Conservation (phyloP, 2,113 vertebrate genomes). For the Pterophyllum scalare region DNA sequence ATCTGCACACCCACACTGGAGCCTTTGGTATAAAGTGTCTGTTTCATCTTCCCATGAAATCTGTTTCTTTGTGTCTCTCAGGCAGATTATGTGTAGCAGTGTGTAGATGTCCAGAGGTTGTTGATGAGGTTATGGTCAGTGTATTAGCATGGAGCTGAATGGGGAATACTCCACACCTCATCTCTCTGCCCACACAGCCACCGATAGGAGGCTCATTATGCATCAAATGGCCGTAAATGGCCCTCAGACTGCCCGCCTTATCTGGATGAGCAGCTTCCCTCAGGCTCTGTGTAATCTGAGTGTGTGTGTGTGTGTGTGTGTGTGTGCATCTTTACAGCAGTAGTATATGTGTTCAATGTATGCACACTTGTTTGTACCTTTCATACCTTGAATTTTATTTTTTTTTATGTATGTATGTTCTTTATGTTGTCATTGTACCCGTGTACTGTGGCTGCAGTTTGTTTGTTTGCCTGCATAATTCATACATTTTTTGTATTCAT, state of each 20-base stretch:
- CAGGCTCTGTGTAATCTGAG: slow-evolving; percentile 55
- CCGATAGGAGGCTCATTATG: slow-evolving; percentile 78
- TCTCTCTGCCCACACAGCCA: slow-evolving; percentile 75
- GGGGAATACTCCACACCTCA: slow-evolving; percentile 75
- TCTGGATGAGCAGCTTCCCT: slow-evolving; percentile 69
- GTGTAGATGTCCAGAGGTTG: slow-evolving; percentile 44
- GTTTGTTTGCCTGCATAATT: neutral
- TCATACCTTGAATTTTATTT: neutral
- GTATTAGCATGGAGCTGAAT: slow-evolving; percentile 60
- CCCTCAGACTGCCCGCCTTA: slow-evolving; percentile 72
- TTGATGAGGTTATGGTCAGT: slow-evolving; percentile 66
- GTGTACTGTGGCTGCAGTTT: neutral
- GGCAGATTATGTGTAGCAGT: slow-evolving; percentile 32
- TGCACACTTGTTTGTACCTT: neutral
- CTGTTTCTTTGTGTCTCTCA: slow-evolving; percentile 48
- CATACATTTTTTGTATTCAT: neutral
- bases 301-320: neutral
- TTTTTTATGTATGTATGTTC: neutral
- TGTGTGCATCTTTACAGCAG: neutral
- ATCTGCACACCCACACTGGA: slow-evolving; percentile 27
- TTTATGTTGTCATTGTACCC: neutral
- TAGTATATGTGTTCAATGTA: neutral
- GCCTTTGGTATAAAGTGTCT: slow-evolving; percentile 10
- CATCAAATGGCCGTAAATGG: slow-evolving; percentile 79
- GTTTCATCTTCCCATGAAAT: slow-evolving; percentile 45